Conservation (phyloP, 2,797 vertebrate genomes). For the Anisognathus igniventris region DNA sequence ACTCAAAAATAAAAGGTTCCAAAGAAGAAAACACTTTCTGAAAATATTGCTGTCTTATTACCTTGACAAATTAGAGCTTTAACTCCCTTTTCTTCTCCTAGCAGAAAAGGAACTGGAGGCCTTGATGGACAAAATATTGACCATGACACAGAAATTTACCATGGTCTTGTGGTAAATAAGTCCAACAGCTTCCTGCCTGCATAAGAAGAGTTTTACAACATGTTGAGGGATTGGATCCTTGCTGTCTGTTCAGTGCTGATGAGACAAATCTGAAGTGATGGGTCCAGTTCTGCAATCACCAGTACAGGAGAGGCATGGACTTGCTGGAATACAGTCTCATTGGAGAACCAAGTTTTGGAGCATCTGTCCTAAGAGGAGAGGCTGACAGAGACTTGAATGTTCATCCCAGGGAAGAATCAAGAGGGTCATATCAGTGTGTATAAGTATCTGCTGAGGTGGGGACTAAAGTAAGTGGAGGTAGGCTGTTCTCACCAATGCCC, state of each 20-base stretch:
- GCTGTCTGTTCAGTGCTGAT: background rate
- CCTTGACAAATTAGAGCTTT: background rate
- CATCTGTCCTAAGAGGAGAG: background rate
- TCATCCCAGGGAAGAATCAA: background rate
- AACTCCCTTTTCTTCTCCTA: background rate
- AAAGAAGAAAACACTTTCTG: background rate
- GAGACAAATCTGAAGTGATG: background rate
- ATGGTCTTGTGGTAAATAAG: background rate
- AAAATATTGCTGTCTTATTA: background rate
- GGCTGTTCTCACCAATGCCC: background rate
- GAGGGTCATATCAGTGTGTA: rapidly evolving
- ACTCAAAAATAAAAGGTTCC: background rate
- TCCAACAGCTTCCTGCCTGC: background rate
- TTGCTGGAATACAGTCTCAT: background rate
- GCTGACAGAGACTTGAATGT: background rate
- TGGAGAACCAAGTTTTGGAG: background rate
- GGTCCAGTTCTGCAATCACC: background rate
- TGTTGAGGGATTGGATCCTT: rapidly evolving
- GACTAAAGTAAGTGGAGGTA: background rate
- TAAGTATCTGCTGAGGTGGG: background rate
- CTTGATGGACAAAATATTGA: background rate
- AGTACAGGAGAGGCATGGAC: background rate
- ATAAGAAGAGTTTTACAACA: background rate
- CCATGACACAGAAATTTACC: background rate
- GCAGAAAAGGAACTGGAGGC: background rate